Percentiles rank a stretch among this genome's conserved stretches.
phyloP scores from a whole-genome alignment of 2,888 invertebrate species.

The Steinernema scapterisci region DNA sequence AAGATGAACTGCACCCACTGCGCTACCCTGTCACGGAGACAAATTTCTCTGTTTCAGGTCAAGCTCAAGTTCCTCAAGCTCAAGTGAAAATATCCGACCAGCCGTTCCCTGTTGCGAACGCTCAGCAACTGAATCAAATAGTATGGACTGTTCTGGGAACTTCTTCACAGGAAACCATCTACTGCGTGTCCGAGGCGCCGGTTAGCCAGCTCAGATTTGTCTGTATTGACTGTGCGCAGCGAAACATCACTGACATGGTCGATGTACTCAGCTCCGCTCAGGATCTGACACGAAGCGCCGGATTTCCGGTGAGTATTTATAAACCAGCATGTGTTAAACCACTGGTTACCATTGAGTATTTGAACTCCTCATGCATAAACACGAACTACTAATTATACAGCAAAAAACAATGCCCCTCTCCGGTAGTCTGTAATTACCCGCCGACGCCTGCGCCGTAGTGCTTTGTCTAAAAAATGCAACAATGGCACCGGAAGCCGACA shows the following conservation, averaged over 20 bases:
- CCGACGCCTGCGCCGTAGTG: neutral
- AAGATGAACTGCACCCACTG: neutral
- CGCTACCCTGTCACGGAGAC: neutral
- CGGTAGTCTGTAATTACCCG: neutral
- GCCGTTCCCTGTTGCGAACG: constrained; percentile 62
- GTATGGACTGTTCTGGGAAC: constrained; percentile 64
- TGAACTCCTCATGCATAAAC: neutral
- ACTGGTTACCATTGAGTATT: neutral
- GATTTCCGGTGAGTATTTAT: constrained; percentile 62
- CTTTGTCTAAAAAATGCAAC: neutral
- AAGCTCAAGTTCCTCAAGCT: constrained; percentile 34
- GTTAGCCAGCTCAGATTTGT: constrained; percentile 65
- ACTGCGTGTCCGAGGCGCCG: constrained; percentile 55
- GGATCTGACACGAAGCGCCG: constrained; percentile 63
- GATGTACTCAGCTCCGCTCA: constrained; percentile 63
- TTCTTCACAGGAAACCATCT: constrained; percentile 51
- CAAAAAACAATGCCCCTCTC: neutral
- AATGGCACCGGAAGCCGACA: neutral
- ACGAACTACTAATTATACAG: neutral
- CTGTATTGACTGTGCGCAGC: constrained; percentile 63
- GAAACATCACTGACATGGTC: constrained; percentile 66
- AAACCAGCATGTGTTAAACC: neutral
- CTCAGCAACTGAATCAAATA: constrained; percentile 61
- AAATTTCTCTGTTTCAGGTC: neutral
- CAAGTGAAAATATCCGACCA: constrained; percentile 66